These are phyloP conservation scores for Proteles cristata DNA, from an alignment of 2,113 vertebrate genomes.

Conservation along the genomic window DNA sequence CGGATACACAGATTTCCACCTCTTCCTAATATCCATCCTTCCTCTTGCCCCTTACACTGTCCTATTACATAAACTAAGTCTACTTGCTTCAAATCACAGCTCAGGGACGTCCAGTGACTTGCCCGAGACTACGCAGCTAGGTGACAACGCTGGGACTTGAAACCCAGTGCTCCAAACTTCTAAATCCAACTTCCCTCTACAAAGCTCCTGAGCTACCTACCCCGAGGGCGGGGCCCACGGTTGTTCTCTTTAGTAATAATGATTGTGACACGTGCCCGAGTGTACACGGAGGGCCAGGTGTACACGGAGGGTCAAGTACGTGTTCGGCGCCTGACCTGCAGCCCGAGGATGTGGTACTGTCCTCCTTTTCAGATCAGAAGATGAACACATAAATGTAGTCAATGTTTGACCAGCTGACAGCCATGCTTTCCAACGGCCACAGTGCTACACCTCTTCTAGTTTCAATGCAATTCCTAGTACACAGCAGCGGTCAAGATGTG, in stretches of 20 bases:
- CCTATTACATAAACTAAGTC: not conserved
- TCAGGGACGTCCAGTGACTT: not conserved
- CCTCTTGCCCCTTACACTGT: not conserved
- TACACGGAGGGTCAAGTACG: not conserved
- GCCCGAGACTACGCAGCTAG: not conserved
- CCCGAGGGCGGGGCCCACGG: not conserved
- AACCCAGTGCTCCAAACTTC: not conserved
- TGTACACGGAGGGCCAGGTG: not conserved
- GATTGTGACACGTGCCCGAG: accelerated
- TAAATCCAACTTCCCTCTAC: not conserved
- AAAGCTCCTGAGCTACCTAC: not conserved
- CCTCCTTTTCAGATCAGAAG: not conserved
- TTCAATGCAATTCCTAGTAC: not conserved
- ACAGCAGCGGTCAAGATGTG: not conserved
- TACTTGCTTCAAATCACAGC: not conserved
- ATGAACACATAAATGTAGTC: not conserved
- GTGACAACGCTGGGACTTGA: not conserved
- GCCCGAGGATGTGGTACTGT: not conserved
- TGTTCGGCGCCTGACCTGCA: not conserved
- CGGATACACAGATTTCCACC: not conserved
- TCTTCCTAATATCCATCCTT: not conserved
- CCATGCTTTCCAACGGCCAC: not conserved
- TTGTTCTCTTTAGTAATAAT: not conserved
- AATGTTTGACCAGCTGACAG: not conserved
- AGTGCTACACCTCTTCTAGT: not conserved